Base-by-base conservation (phyloP, 92 coral and sea anemone genomes). In the Porites cylindrica region DNA sequence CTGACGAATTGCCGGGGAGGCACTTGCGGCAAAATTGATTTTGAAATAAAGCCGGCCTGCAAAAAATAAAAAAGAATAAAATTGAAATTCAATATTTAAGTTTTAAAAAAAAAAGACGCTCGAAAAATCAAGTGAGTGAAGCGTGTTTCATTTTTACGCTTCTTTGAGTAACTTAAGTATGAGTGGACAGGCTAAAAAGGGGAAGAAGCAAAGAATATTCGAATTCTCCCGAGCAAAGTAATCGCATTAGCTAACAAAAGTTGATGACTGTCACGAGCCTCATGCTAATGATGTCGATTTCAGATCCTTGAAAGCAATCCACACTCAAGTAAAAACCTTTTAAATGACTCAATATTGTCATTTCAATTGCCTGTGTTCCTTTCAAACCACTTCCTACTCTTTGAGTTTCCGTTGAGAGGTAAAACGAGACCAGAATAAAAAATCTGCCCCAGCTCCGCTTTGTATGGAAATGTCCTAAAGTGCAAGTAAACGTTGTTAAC, bases 381-480 rank as follows among this genome's bases (percentile, higher is more conserved):
- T 82, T 88, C 73, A 82, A 82, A 86, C 82, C 91, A 91, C 91
- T 91, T 91, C 88, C 94, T 87, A 66, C 85, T 66, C 87, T 81
- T 88, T 82, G 89, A 95, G 96, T 94, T 94, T 95, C 96, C 98
- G 96, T 77, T 95, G 92, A 95, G 94, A 91, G 96, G 98, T 89
- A 89, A 93, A 88, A 93, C 81, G 92, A 90, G 94, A 92, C 82
- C 82, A 82, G 88, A 94, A 94, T 89, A 88, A 94, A 81, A 87
- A 94, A 87, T 94, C 93, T 82, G 94, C 88, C 86, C 85, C 87
- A 91, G 89, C 89, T 82, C 67, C 82, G 86, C 90, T 92, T 93
- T 91, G 96, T 91, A 93, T 93, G 93, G 95, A 95, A 95, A 95
- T 95, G 96, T 77, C 87, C 68, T 90, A 92, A 95, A 95, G 96